Conservation (phyloP, 2,888 invertebrate genomes). For the Eremobia ochroleuca region DNA sequence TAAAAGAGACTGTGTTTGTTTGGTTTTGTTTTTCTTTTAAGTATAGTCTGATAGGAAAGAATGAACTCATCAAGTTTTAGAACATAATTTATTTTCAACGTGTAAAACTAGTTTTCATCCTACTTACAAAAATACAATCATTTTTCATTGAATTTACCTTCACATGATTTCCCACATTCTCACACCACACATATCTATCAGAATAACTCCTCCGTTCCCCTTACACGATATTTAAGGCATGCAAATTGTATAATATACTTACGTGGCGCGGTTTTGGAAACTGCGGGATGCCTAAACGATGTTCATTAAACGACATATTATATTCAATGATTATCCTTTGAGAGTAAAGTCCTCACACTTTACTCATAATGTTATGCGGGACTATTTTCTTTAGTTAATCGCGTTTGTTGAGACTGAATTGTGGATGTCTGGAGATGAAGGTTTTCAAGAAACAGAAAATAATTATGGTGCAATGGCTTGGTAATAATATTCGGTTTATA, state of each 20-base stretch:
- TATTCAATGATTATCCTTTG: constrained; percentile 56
- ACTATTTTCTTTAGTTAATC: constrained; percentile 19
- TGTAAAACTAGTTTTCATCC: not conserved
- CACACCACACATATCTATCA: constrained; percentile 7
- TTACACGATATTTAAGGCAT: constrained; percentile 58
- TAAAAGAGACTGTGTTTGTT: too few relatives aligned
- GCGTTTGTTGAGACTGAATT: not conserved
- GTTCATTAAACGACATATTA: constrained; percentile 61
- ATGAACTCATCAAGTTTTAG: not conserved
- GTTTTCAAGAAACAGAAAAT: not conserved
- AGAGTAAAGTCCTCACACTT: constrained; percentile 22
- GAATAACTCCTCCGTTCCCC: constrained; percentile 58
- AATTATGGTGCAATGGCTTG: too few relatives aligned
- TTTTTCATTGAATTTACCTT: not conserved
- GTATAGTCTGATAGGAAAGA: not conserved
- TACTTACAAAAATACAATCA: not conserved
- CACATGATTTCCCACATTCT: not conserved
- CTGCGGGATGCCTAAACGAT: constrained; percentile 53
- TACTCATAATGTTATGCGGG: constrained; percentile 7
- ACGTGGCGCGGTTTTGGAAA: constrained; percentile 52
- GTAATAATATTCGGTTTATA: too few relatives aligned
- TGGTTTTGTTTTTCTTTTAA: not conserved
- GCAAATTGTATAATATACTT: constrained; percentile 66
- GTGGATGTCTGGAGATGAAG: not conserved
- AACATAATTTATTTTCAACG: not conserved